Percentiles rank a stretch among this genome's conserved stretches.
Evolutionary conservation across 1,140 invertebrate genomes (phyloP).

Genomic region (Medauroidea extradentata): DNA sequence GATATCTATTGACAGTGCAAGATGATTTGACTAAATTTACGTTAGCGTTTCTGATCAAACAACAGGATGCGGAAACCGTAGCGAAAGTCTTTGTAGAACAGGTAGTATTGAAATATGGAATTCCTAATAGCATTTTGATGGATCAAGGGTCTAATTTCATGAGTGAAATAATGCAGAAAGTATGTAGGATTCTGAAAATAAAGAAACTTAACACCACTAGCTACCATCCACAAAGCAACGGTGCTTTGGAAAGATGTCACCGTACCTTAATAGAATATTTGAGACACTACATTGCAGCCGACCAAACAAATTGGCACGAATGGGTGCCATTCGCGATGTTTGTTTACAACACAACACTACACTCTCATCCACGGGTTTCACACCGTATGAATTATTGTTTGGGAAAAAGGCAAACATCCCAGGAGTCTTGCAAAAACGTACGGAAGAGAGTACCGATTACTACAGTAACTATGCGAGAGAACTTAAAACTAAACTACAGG

Average conservation of each 20-base stretch:
- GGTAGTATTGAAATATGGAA: neutral
- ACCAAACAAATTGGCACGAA: slow-evolving; percentile 31
- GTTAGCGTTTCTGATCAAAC: neutral
- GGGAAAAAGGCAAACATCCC: slow-evolving; percentile 7
- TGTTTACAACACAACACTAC: slow-evolving; percentile 11
- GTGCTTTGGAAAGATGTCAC: slow-evolving; percentile 34
- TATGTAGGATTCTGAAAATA: slow-evolving; percentile 27
- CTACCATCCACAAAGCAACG: slow-evolving; percentile 37
- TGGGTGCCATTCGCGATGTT: slow-evolving; percentile 10
- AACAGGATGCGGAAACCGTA: neutral
- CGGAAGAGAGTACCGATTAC: neutral
- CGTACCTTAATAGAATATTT: slow-evolving; percentile 32
- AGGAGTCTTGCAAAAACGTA: slow-evolving; percentile 3
- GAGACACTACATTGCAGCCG: slow-evolving; percentile 27
- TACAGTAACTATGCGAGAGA: neutral
- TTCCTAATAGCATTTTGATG: neutral
- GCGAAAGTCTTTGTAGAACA: neutral
- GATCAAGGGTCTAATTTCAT: slow-evolving; percentile 3
- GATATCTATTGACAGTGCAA: slow-evolving; percentile 5
- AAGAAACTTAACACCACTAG: slow-evolving; percentile 31
- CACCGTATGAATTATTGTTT: slow-evolving; percentile 5
- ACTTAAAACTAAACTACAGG: neutral
- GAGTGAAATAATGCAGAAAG: slow-evolving; percentile 19
- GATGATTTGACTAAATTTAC: slow-evolving; percentile 11
- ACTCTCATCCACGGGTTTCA: neutral